phyloP scores from a whole-genome alignment of 1,140 invertebrate species.

The Chrysopa pallens region DNA sequence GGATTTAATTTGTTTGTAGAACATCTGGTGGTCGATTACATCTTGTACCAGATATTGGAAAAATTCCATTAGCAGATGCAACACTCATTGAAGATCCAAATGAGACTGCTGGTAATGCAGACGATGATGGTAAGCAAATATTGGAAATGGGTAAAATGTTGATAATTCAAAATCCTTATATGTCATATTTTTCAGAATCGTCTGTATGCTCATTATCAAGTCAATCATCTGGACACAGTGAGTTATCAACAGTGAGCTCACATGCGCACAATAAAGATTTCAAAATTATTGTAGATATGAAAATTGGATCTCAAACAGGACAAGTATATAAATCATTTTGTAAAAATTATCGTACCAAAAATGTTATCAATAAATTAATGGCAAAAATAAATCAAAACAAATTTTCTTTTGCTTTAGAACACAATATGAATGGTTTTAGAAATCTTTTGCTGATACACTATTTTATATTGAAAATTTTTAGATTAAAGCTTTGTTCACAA shows the following conservation, averaged over 20 bases:
- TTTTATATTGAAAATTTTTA: no score
- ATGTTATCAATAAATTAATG: no score
- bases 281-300: conserved; percentile 66
- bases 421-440: no score
- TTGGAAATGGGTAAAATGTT: no score
- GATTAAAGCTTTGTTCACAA: no score
- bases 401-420: no score
- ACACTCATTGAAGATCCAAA: conserved; percentile 65
- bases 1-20: conserved; percentile 23
- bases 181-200: conserved; percentile 27
- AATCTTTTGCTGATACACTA: no score
- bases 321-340: conserved; percentile 15
- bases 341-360: no score
- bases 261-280: conserved; percentile 71
- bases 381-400: no score
- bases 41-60: conserved; percentile 62
- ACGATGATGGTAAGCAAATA: conserved; percentile 43
- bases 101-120: conserved; percentile 29
- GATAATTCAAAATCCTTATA: conserved; percentile 19
- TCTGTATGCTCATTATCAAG: conserved; percentile 37
- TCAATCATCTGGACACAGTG: conserved; percentile 35
- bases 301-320: conserved; percentile 34
- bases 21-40: conserved; percentile 72
- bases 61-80: conserved; percentile 69
- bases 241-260: conserved; percentile 24